Conservation (phyloP, 2,888 invertebrate genomes). For the Lottia gigantea region DNA sequence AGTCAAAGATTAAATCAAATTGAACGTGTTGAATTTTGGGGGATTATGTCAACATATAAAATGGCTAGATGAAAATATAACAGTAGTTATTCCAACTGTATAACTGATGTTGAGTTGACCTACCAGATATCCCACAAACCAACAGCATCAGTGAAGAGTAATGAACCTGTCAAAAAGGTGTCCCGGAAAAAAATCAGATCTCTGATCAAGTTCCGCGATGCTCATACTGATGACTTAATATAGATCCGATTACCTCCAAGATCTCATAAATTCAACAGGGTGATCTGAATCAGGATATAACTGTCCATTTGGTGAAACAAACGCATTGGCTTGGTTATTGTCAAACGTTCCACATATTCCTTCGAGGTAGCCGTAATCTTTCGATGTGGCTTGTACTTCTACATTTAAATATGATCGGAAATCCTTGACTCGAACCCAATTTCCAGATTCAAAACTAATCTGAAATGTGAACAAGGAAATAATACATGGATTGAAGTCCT, state of each 20-base stretch:
- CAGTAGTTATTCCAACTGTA: too few relatives aligned
- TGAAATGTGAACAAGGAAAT: neutral
- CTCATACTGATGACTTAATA: neutral
- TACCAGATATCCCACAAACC: too few relatives aligned
- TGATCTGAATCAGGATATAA: constrained; percentile 3
- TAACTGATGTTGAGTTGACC: too few relatives aligned
- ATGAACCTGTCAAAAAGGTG: neutral
- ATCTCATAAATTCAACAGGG: constrained; percentile 10
- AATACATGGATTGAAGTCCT: too few relatives aligned
- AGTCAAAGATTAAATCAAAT: neutral
- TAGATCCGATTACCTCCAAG: constrained; percentile 15
- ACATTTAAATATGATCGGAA: constrained; percentile 22
- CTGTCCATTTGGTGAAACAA: constrained; percentile 9
- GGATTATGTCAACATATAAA: too few relatives aligned
- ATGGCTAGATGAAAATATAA: too few relatives aligned
- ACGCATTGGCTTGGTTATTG: constrained; percentile 16
- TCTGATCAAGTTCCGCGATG: neutral
- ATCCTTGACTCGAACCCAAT: constrained; percentile 21
- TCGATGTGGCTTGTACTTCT: constrained; percentile 20
- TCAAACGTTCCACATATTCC: constrained; percentile 23
- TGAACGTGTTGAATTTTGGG: too few relatives aligned
- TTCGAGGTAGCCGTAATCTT: constrained; percentile 13
- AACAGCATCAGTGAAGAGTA: too few relatives aligned
- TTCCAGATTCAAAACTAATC: constrained; percentile 15
- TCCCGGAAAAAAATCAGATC: constrained; percentile 6